Conservation (phyloP, 2,113 vertebrate species). For the Excalfactoria chinensis region DNA sequence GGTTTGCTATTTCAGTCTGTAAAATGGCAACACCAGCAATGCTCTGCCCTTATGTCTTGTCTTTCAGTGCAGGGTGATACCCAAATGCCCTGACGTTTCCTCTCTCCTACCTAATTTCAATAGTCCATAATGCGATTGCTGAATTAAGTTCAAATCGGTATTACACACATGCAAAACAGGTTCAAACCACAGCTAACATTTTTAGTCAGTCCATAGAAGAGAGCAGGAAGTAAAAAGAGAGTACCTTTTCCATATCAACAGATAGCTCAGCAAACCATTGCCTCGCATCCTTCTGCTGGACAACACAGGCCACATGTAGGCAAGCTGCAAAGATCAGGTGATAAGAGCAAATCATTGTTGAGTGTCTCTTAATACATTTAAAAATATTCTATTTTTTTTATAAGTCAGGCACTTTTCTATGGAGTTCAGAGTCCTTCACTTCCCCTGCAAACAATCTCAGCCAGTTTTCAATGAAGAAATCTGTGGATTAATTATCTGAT, state of each 20-base stretch:
- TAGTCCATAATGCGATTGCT: neutral
- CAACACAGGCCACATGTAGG: slow-evolving; percentile 97
- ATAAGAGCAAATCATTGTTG: neutral
- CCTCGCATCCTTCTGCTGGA: slow-evolving; percentile 98
- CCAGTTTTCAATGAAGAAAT: neutral
- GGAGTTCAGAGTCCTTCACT: neutral
- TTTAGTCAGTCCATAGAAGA: neutral
- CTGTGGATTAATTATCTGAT: neutral
- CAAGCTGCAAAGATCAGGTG: slow-evolving; percentile 84
- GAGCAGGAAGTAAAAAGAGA: neutral
- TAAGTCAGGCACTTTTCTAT: neutral
- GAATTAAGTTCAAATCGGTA: neutral
- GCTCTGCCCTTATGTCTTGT: neutral
- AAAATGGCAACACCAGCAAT: neutral
- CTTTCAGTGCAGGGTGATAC: neutral
- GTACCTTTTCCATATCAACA: slow-evolving; percentile 99
- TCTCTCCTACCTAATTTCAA: neutral
- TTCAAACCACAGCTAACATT: neutral
- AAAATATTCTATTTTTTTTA: neutral
- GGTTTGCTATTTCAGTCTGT: neutral
- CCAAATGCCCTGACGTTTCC: neutral
- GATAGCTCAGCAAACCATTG: slow-evolving; percentile 99
- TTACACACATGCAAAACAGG: neutral
- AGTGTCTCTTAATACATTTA: neutral
- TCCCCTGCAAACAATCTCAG: neutral